Evolutionary conservation across 2,113 vertebrate species (phyloP).

Genomic region (Vulpes ferrilata): DNA sequence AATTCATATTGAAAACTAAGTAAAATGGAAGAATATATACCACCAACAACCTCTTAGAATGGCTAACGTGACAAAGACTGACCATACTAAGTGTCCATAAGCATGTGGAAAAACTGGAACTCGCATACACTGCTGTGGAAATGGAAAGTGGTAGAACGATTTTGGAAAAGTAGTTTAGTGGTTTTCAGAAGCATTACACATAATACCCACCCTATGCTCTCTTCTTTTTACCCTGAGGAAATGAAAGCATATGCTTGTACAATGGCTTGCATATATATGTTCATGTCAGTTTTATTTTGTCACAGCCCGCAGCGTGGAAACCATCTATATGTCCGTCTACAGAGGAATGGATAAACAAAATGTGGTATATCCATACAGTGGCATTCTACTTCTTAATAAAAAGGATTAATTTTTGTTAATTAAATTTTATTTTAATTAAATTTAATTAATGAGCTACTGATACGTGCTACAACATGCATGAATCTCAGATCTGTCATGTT

Average conservation of each 20-base stretch:
- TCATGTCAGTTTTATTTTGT: background rate
- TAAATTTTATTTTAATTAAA: no score
- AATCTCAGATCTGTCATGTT: background rate
- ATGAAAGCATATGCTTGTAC: background rate
- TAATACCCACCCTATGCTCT: background rate
- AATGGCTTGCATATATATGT: background rate
- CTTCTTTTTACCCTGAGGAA: background rate
- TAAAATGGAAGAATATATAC: background rate
- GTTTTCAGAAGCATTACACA: background rate
- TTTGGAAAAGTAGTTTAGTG: constrained; percentile 3
- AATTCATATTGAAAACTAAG: background rate
- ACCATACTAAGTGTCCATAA: background rate
- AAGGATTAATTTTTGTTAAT: background rate
- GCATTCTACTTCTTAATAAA: background rate
- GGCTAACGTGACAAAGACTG: background rate
- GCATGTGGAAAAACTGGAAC: background rate
- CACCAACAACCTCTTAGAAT: background rate
- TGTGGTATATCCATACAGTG: background rate
- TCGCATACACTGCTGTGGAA: background rate
- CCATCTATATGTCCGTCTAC: background rate
- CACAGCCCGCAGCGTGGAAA: background rate
- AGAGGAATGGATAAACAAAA: background rate
- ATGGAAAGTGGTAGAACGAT: background rate
- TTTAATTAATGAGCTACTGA: background rate
- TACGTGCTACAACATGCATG: background rate